Conservation (phyloP, 2,888 invertebrate species). For the Linnaemya tessellans region DNA sequence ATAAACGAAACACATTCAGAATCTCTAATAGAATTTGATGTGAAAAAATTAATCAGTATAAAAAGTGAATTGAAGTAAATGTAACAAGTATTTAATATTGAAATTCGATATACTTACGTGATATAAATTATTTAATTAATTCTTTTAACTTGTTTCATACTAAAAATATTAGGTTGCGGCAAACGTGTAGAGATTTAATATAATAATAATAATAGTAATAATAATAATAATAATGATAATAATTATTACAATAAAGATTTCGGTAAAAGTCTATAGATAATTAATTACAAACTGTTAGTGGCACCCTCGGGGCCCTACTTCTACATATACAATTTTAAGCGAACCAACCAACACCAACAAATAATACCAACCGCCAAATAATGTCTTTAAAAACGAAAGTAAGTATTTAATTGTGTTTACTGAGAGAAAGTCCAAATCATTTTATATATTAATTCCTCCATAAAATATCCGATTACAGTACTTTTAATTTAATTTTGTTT, state of each 20-base stretch:
- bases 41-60: neutral
- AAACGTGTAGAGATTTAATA: no score
- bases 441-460: constrained; percentile 49
- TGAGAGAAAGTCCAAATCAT: constrained; percentile 63
- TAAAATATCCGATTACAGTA: constrained; percentile 50
- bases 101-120: neutral
- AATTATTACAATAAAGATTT: no score
- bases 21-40: constrained; percentile 44
- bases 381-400: constrained; percentile 27
- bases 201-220: no score
- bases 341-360: neutral
- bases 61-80: neutral
- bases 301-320: no score
- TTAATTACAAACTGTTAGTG: no score
- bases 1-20: constrained; percentile 33
- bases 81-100: neutral
- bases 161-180: no score
- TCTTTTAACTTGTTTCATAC: no score
- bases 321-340: neutral
- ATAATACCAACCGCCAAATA: neutral
- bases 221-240: no score
- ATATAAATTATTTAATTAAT: no score
- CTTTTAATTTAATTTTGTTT: constrained; percentile 10
- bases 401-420: constrained; percentile 42
- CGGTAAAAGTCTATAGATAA: no score